Conservation (phyloP, 2,888 invertebrate genomes). For the Macaria notata region DNA sequence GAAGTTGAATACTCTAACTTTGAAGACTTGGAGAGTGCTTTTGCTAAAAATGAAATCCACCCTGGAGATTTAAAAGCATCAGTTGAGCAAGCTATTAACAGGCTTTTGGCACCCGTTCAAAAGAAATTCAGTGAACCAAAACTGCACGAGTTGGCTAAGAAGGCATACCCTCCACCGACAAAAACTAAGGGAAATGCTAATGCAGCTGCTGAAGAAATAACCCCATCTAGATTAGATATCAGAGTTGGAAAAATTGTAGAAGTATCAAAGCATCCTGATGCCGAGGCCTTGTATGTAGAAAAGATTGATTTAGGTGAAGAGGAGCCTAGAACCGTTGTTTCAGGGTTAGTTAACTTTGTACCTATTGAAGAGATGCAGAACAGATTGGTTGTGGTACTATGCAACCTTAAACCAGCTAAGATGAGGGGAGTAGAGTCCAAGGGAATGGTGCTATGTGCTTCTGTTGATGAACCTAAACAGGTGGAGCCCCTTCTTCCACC, state of each 20-base stretch:
- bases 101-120: conserved; percentile 93
- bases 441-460: conserved; percentile 97
- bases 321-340: conserved; percentile 87
- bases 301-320: conserved; percentile 94
- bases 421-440: conserved; percentile 95
- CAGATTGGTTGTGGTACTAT: conserved; percentile 94
- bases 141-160: conserved; percentile 88
- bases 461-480: conserved; percentile 88
- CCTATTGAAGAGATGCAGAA: conserved; percentile 95
- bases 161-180: conserved; percentile 91
- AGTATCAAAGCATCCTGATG: conserved; percentile 94
- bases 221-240: conserved; percentile 92
- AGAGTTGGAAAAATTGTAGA: conserved; percentile 93
- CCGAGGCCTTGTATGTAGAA: conserved; percentile 95
- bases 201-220: conserved; percentile 78
- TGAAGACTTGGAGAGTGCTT: conserved; percentile 90
- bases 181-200: conserved; percentile 80
- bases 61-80: conserved; percentile 96
- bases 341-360: conserved; percentile 96
- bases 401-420: conserved; percentile 98
- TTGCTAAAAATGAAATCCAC: conserved; percentile 91
- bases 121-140: conserved; percentile 91
- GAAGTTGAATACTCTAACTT: conserved; percentile 86
- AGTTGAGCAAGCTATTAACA: conserved; percentile 92
- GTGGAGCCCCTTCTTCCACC: conserved; percentile 95